Conservation (phyloP, 2,888 invertebrate genomes). For the Harmothoe impar region DNA sequence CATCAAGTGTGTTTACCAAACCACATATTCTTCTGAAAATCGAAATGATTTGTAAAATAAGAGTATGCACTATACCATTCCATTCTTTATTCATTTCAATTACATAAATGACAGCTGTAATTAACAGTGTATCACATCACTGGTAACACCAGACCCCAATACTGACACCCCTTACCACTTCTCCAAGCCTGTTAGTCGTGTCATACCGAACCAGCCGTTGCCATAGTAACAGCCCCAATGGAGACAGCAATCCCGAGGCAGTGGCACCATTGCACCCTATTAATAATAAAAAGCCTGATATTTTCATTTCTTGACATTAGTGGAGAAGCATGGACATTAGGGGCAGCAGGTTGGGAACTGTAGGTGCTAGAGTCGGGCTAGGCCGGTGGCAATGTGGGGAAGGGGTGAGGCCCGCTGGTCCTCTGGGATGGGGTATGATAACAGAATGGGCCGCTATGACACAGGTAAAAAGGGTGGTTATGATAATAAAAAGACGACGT, state of each 20-base stretch:
- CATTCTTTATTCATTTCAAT: no score
- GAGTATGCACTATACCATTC: no score
- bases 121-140: no score
- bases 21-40: no score
- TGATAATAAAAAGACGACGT: not conserved
- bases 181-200: not conserved
- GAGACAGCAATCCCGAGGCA: not conserved
- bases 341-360: not conserved
- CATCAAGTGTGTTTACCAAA: no score
- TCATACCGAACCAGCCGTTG: not conserved
- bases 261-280: not conserved
- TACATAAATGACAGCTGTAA: no score
- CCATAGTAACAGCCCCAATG: not conserved
- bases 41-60: no score
- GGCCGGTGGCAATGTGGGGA: not conserved
- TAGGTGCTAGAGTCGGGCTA: not conserved
- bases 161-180: no score
- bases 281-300: not conserved
- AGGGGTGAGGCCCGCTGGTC: not conserved
- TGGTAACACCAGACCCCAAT: no score
- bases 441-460: not conserved
- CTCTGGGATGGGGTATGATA: not conserved
- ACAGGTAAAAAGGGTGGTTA: not conserved
- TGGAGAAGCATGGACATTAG: not conserved
- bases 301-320: conserved; percentile 14